Evolutionary conservation across 1,140 invertebrate genomes (phyloP).

Genomic region (Pararge aegeria): DNA sequence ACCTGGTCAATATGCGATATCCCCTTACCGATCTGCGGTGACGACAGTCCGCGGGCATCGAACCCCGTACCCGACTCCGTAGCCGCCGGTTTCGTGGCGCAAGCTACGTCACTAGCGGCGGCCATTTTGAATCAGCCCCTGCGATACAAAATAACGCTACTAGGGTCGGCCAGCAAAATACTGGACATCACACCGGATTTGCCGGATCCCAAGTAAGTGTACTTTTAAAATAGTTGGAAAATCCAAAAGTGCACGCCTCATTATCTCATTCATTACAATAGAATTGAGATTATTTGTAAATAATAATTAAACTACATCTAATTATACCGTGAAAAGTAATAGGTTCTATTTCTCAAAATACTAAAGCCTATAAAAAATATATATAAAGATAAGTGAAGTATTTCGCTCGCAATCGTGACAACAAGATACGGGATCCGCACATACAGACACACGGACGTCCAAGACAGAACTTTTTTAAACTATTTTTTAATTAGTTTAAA

Average conservation of each 20-base stretch:
- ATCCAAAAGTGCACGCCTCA: neutral
- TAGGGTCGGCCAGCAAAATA: slow-evolving; percentile 68
- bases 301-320: too few relatives aligned
- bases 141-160: slow-evolving; percentile 60
- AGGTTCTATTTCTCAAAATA: too few relatives aligned
- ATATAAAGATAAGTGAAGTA: too few relatives aligned
- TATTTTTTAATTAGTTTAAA: too few relatives aligned
- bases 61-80: slow-evolving; percentile 54
- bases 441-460: too few relatives aligned
- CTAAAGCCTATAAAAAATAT: too few relatives aligned
- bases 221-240: neutral
- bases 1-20: slow-evolving; percentile 61
- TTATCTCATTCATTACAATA: too few relatives aligned
- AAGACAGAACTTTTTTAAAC: too few relatives aligned
- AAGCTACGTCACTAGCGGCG: slow-evolving; percentile 54
- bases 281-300: too few relatives aligned
- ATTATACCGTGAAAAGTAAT: too few relatives aligned
- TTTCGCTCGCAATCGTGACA: too few relatives aligned
- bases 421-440: too few relatives aligned
- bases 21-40: slow-evolving; percentile 60
- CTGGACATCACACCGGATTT: slow-evolving; percentile 59
- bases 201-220: slow-evolving; percentile 64
- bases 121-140: slow-evolving; percentile 58
- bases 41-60: slow-evolving; percentile 44
- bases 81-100: slow-evolving; percentile 60